A percentile compares a stretch with the other conserved stretches of the same genome.
Conservation (phyloP, 2,113 vertebrate genomes). For the Anser cygnoides region DNA sequence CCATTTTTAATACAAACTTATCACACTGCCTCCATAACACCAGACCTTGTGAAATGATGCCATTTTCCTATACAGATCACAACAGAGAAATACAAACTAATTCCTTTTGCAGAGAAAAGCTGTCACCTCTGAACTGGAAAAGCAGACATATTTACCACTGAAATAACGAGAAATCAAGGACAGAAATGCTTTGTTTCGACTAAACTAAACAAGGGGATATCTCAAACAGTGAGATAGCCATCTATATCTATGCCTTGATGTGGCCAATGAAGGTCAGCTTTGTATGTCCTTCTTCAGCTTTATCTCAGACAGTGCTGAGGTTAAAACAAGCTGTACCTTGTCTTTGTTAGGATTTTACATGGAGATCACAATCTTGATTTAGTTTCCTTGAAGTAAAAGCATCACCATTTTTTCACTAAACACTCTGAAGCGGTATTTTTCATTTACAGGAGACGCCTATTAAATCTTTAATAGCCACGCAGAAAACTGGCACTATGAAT, state of each 20-base stretch:
- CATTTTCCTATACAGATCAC: neutral
- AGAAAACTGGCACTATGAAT: neutral
- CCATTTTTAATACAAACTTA: slow-evolving; percentile 30
- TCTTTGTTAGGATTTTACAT: neutral
- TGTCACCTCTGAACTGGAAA: neutral
- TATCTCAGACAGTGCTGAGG: slow-evolving; percentile 15
- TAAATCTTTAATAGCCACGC: neutral
- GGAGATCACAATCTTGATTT: slow-evolving; percentile 38
- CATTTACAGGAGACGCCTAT: neutral
- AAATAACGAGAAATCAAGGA: slow-evolving; percentile 22
- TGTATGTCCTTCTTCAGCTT: neutral
- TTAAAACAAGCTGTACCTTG: neutral
- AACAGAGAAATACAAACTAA: neutral
- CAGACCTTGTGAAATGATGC: neutral
- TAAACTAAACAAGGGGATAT: neutral
- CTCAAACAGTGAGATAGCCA: neutral
- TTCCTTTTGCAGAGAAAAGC: neutral
- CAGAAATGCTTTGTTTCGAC: neutral
- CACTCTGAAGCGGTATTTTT: neutral
- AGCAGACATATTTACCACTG: neutral
- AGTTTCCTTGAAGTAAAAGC: slow-evolving; percentile 13
- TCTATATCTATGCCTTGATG: neutral
- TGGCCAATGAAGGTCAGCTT: slow-evolving; percentile 9
- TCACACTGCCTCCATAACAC: neutral
- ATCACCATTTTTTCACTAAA: neutral